A percentile compares a stretch with the other conserved stretches of the same genome.
Conservation (phyloP, 2,888 invertebrate genomes). For the Magallana nippona region DNA sequence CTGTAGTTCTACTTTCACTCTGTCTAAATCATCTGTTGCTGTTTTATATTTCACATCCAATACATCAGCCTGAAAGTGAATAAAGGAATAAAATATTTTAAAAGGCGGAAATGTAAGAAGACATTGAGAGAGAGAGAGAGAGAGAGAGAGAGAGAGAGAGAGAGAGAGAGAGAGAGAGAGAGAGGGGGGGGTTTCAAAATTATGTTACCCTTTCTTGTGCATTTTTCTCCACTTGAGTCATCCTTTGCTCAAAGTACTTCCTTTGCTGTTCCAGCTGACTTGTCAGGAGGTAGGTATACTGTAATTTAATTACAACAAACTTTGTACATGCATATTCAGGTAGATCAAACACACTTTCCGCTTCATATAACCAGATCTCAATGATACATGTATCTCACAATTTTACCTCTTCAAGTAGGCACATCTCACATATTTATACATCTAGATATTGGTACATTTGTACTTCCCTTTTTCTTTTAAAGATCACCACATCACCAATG, state of each 20-base stretch:
- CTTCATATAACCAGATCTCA: no score
- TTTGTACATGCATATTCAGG: no score
- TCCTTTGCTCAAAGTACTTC: conserved; percentile 92
- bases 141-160: not conserved
- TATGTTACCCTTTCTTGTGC: conserved; percentile 73
- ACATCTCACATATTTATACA: no score
- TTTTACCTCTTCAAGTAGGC: no score
- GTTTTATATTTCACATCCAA: conserved; percentile 65
- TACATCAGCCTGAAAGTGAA: conserved; percentile 60
- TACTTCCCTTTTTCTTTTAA: no score
- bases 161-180: not conserved
- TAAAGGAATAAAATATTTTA: not conserved
- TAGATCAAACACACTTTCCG: no score
- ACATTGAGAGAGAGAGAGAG: not conserved
- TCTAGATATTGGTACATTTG: no score
- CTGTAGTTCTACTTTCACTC: conserved; percentile 76
- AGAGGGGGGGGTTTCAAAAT: not conserved
- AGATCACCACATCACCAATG: no score
- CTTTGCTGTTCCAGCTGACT: conserved; percentile 97
- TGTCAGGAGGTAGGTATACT: conserved; percentile 95
- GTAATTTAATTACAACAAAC: conserved; percentile 52
- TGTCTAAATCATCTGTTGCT: conserved; percentile 59
- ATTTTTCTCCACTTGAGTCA: conserved; percentile 81
- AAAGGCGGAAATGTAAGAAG: not conserved
- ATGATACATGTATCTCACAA: no score